phyloP scores from a whole-genome alignment of 2,113 vertebrate species.

The Percopsis transmontana region DNA sequence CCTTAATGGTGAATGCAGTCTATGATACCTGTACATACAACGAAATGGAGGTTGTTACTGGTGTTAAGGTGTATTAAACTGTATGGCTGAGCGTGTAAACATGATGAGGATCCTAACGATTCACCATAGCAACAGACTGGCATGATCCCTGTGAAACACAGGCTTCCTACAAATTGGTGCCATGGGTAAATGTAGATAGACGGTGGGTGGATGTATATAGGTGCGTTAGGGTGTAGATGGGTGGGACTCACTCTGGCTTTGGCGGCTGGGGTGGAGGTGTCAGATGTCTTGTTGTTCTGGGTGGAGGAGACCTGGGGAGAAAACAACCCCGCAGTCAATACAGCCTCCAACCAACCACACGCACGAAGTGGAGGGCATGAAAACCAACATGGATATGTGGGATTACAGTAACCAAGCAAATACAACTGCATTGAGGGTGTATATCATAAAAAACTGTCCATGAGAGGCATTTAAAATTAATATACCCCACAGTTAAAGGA shows the following conservation, averaged over 20 bases:
- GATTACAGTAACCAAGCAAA: background rate
- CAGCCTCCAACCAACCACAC: conserved; percentile 48
- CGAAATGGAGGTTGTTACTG: too few relatives aligned
- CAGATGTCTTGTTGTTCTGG: conserved; percentile 75
- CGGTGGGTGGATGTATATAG: conserved; percentile 4
- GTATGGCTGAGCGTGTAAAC: too few relatives aligned
- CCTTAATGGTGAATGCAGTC: too few relatives aligned
- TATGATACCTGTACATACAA: too few relatives aligned
- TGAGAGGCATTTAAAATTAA: too few relatives aligned
- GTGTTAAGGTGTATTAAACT: too few relatives aligned
- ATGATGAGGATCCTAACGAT: too few relatives aligned
- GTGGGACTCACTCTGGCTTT: conserved; percentile 73
- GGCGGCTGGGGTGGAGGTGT: conserved; percentile 59
- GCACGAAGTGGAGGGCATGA: conserved; percentile 21
- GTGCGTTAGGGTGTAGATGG: conserved; percentile 57
- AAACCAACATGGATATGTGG: conserved; percentile 5
- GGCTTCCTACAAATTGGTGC: background rate
- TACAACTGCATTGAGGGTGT: background rate
- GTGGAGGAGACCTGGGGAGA: conserved; percentile 77
- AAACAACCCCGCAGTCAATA: conserved; percentile 70
- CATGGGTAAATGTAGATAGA: conserved; percentile 21
- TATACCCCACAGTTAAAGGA: too few relatives aligned
- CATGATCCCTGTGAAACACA: background rate
- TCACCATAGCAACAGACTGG: too few relatives aligned
- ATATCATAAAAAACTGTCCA: too few relatives aligned